phyloP scores from a whole-genome alignment of 2,113 vertebrate genomes.

The Jacana jacana region DNA sequence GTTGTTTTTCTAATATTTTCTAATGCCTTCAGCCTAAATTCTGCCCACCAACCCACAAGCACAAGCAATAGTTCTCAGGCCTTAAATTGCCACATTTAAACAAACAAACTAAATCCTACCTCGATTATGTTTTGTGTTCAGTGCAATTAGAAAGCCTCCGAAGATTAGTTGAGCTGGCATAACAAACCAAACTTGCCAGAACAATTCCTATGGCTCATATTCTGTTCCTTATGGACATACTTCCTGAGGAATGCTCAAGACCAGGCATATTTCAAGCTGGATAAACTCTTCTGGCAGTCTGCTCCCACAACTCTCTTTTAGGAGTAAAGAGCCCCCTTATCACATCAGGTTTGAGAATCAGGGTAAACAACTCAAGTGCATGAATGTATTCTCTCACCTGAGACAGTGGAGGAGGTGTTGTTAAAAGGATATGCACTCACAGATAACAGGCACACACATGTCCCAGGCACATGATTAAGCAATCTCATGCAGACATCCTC shows the following conservation, averaged over 20 bases:
- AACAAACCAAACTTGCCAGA: constrained; percentile 6
- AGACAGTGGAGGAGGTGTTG: not conserved
- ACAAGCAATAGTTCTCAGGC: fast-evolving
- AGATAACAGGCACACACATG: not conserved
- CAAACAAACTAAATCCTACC: not conserved
- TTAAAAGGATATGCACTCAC: not conserved
- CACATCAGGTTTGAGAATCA: not conserved
- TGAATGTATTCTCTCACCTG: not conserved
- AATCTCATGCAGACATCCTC: not conserved
- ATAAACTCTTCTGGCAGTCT: not conserved
- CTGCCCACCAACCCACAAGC: not conserved
- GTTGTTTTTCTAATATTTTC: not conserved
- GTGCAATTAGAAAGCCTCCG: not conserved
- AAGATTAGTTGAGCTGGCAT: not conserved
- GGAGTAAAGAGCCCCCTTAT: not conserved
- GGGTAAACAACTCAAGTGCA: not conserved
- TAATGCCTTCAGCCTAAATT: not conserved
- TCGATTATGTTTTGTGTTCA: not conserved
- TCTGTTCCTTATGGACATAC: not conserved
- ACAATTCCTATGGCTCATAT: not conserved
- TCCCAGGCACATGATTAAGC: not conserved
- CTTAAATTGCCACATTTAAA: not conserved
- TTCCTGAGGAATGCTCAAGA: not conserved
- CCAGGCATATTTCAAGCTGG: not conserved
- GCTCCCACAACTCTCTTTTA: not conserved